Evolutionary conservation across 2,113 vertebrate genomes (phyloP).

Genomic region (Cyphomyrus discorhynchus): DNA sequence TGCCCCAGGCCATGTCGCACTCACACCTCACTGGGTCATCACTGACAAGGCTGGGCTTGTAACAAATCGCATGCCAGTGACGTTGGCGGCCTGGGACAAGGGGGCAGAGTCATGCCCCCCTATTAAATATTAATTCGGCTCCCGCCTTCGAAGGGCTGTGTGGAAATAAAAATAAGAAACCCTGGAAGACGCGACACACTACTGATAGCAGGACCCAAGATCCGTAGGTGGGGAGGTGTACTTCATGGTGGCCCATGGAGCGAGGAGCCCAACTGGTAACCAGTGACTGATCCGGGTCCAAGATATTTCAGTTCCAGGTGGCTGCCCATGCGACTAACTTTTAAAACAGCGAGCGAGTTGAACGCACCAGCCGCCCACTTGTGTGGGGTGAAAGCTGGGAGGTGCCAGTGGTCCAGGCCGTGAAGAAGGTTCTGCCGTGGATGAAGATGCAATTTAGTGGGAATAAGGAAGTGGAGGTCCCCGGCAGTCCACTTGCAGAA

Average conservation of each 20-base stretch:
- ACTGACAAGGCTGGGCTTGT: slow-evolving; percentile 54
- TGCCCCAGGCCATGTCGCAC: slow-evolving; percentile 51
- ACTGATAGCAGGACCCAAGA: slow-evolving; percentile 62
- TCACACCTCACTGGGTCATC: slow-evolving; percentile 58
- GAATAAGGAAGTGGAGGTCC: neutral
- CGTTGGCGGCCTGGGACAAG: slow-evolving; percentile 45
- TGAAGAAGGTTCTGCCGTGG: neutral
- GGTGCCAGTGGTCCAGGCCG: neutral
- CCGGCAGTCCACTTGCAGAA: neutral
- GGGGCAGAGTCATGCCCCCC: slow-evolving; percentile 30
- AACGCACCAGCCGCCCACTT: neutral
- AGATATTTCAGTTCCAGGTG: neutral
- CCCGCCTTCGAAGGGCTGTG: slow-evolving; percentile 10
- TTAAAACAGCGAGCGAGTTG: neutral
- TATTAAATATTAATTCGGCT: slow-evolving; percentile 46
- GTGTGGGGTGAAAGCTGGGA: neutral
- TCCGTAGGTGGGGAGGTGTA: slow-evolving; percentile 74
- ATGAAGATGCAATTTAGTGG: neutral
- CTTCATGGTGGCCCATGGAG: slow-evolving; percentile 63
- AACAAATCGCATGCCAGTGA: slow-evolving; percentile 53
- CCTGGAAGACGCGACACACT: slow-evolving; percentile 33
- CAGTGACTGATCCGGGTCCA: neutral
- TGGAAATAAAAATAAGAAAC: neutral
- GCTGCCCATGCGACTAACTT: neutral
- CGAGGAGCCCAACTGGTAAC: neutral